A percentile compares a stretch with the other conserved stretches of the same genome.
Conservation (phyloP, 1,140 invertebrate genomes). For the Dinoponera quadriceps region DNA sequence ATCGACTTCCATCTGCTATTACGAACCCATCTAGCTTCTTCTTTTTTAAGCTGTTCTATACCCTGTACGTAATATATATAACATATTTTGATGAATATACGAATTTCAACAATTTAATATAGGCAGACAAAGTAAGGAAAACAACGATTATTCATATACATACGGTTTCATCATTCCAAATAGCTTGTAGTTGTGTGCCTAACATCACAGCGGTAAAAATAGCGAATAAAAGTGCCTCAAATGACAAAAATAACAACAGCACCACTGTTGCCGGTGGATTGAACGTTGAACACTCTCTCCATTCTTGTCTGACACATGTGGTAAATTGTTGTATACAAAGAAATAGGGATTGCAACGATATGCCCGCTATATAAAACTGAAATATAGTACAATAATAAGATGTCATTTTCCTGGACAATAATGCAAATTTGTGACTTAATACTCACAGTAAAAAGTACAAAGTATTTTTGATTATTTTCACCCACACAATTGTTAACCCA, state of each 20-base stretch:
- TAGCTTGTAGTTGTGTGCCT: constrained; percentile 98
- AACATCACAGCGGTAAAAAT: constrained; percentile 99
- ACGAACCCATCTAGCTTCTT: constrained; percentile 95
- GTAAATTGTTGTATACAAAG: constrained; percentile 97
- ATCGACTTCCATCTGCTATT: constrained; percentile 97
- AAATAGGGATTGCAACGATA: constrained; percentile 97
- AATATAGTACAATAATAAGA: constrained; percentile 79
- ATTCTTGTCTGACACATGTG: constrained; percentile 96
- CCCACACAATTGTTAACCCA: constrained; percentile 99
- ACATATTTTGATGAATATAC: constrained; percentile 40
- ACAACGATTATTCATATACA: constrained; percentile 71
- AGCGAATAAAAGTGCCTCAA: constrained; percentile 98
- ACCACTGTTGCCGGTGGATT: constrained; percentile 98
- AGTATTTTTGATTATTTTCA: constrained; percentile 99
- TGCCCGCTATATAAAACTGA: constrained; percentile 98
- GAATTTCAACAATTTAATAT: background rate
- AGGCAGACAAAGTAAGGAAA: background rate
- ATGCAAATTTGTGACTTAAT: constrained; percentile 6
- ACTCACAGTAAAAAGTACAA: constrained; percentile 99
- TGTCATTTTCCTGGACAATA: background rate
- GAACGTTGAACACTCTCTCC: constrained; percentile 96
- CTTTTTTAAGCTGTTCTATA: constrained; percentile 97
- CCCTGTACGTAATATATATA: constrained; percentile 87
- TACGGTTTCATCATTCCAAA: constrained; percentile 99
- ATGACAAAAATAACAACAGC: constrained; percentile 97